These are phyloP conservation scores for Steinernema carpocapsae DNA, from an alignment of 2,888 invertebrate genomes.

Conservation along the genomic window DNA sequence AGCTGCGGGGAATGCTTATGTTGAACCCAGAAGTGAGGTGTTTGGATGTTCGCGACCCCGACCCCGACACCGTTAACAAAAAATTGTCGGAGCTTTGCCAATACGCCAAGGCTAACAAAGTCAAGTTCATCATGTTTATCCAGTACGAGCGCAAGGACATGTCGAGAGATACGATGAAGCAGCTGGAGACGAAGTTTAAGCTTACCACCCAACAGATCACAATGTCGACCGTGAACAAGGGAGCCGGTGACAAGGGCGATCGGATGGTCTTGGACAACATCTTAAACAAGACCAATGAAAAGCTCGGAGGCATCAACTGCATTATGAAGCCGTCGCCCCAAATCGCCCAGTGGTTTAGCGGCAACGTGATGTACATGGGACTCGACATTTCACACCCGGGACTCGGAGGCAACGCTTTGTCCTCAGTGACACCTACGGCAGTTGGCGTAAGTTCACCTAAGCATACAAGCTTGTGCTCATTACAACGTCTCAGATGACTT, in stretches of 20 bases:
- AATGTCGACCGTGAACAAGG: slow-evolving; percentile 4
- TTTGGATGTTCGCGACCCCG: background rate
- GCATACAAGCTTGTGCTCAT: background rate
- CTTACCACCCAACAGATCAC: slow-evolving; percentile 23
- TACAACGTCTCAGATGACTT: background rate
- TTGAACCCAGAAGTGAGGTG: background rate
- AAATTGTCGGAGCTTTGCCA: background rate
- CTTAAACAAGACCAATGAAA: slow-evolving; percentile 33
- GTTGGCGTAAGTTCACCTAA: slow-evolving; percentile 41
- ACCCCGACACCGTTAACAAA: background rate
- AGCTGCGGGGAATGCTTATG: background rate
- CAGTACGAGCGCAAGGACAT: slow-evolving; percentile 2
- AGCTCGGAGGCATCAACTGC: slow-evolving; percentile 35
- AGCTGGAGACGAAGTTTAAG: slow-evolving; percentile 10
- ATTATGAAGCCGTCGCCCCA: background rate
- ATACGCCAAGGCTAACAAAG: background rate
- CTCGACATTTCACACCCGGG: slow-evolving; percentile 46
- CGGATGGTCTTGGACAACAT: slow-evolving; percentile 36
- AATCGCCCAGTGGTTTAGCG: background rate
- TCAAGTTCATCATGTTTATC: slow-evolving; percentile 16
- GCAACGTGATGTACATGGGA: slow-evolving; percentile 44
- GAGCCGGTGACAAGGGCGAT: background rate
- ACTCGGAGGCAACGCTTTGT: background rate
- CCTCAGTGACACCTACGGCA: slow-evolving; percentile 40
- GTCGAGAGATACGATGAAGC: slow-evolving; percentile 19